Base-by-base conservation (phyloP, 1,140 invertebrate genomes). In the Drosophila carrolli region DNA sequence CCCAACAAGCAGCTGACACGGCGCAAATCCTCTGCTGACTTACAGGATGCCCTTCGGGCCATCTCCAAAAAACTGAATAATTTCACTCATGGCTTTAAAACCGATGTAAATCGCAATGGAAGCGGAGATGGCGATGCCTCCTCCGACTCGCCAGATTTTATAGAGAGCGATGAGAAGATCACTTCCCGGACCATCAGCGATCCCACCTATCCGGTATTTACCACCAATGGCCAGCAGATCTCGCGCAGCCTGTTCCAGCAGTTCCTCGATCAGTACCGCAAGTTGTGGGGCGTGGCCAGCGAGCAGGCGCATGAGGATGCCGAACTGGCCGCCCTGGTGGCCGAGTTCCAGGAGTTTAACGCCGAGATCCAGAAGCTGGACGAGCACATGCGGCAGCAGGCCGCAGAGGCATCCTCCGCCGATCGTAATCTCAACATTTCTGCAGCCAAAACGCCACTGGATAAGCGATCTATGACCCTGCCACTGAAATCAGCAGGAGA, bases 191-290 rank as follows among this genome's bases (percentile, higher is more conserved):
- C 96, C 1, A 96, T 97, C 55, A 94, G 95, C 32, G 96, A 97
- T 93, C 96, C 96, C 16, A 94, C 93, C 51, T 96, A 95, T 93
- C 96, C 96, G 23, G 94, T 96, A 10, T 96, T 97, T 79, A 94
- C 95, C 76, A 93, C 93, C 41, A 95, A 97, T 60, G 96, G 96
- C 4, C 93, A 95, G 32, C 94, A 95, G 7, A 95, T 96, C 43
- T 97, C 96, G 0, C 94, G 95, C 58, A 94, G 94, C 7, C 92
- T 97, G 0, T 96, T 96, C 81, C 94, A 96, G 58, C 94, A 96
- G 59, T 95, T 95, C 71, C 92, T 96, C 38, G 93, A 94, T 38
- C 93, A 94, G 70, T 94, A 95, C 78, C 94, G 90, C 62, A 75
- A 72, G 38, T 38, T 91, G 6, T 91, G 86, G 86, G 84, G 81